A percentile compares a stretch with the other conserved stretches of the same genome.
Conservation (phyloP, 2,888 invertebrate species). For the Frankliniella intonsa region DNA sequence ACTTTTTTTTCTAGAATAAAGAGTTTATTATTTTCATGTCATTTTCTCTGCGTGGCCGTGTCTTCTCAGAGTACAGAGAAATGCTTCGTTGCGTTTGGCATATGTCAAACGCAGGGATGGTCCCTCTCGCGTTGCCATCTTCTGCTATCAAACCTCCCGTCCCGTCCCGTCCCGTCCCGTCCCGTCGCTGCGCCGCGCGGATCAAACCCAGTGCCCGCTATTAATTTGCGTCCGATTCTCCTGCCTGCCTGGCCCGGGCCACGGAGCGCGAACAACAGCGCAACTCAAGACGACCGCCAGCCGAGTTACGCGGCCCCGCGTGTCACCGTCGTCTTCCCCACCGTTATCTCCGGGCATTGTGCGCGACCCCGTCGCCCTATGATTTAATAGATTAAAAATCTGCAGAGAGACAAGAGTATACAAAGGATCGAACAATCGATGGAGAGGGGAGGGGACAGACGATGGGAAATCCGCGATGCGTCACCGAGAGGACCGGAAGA, state of each 20-base stretch:
- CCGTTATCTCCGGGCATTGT: not conserved
- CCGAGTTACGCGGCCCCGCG: not conserved
- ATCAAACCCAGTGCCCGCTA: conserved; percentile 1
- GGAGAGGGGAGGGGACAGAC: not conserved
- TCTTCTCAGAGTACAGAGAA: no score
- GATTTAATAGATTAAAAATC: conserved; percentile 25
- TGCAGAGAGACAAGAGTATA: not conserved
- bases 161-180: no score
- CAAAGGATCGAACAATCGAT: conserved; percentile 10
- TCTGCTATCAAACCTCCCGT: no score
- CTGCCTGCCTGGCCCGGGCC: not conserved
- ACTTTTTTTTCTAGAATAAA: no score
- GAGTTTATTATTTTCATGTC: no score
- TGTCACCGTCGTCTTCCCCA: not conserved
- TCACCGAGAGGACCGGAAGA: not conserved
- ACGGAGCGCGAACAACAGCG: no score
- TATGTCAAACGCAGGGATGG: not conserved
- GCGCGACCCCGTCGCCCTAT: not conserved
- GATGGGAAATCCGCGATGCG: conserved; percentile 8
- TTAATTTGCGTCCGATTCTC: conserved; percentile 23
- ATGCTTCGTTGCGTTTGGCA: not conserved
- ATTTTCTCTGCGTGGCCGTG: no score
- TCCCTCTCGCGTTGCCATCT: no score
- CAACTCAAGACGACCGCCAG: no score
- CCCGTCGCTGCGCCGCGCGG: not conserved